Conservation (phyloP, 2,113 vertebrate genomes). For the Heterotilapia buettikoferi region DNA sequence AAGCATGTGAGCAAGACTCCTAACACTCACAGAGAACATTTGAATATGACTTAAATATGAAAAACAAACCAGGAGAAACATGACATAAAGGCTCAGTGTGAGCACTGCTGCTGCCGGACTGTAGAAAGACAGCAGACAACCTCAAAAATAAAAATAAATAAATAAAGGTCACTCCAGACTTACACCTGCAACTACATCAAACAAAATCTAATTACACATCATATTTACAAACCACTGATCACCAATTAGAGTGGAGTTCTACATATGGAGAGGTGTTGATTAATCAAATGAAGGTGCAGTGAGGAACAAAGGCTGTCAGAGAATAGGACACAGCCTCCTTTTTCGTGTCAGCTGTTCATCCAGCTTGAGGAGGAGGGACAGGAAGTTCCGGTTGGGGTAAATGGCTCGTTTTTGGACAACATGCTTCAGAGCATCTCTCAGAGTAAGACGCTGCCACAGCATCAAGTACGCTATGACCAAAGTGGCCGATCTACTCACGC, state of each 20-base stretch:
- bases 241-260: neutral
- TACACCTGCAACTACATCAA: neutral
- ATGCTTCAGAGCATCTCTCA: conserved; percentile 67
- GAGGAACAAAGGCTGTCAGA: conserved; percentile 39
- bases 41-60: neutral
- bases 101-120: neutral
- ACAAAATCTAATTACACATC: neutral
- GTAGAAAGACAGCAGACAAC: neutral
- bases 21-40: neutral
- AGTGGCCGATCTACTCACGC: conserved; percentile 78
- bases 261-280: neutral
- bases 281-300: neutral
- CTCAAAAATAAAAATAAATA: neutral
- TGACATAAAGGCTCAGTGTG: neutral
- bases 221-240: neutral
- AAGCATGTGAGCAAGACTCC: neutral
- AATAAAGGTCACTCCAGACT: neutral
- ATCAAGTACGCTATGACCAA: conserved; percentile 78
- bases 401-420: conserved; percentile 67
- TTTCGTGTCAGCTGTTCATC: conserved; percentile 67
- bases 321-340: conserved; percentile 68
- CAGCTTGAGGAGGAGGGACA: conserved; percentile 79
- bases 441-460: conserved; percentile 68
- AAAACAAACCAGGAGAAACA: neutral
- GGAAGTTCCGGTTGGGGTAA: conserved; percentile 84